phyloP scores from a whole-genome alignment of 2,797 vertebrate species.

The Trachops cirrhosus region DNA sequence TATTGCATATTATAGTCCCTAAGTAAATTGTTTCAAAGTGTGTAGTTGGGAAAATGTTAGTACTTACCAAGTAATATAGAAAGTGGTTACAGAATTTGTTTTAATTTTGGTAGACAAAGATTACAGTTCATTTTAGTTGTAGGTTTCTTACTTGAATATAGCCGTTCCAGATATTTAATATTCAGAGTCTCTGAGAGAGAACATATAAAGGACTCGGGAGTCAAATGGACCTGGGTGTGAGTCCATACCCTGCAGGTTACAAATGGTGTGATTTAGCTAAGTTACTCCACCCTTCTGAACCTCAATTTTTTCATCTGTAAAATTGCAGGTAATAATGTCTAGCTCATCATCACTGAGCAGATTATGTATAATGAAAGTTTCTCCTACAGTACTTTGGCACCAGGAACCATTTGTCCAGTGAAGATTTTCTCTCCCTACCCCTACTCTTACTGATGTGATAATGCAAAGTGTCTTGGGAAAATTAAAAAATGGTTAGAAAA shows the following conservation, averaged over 20 bases:
- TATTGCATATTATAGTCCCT: not conserved
- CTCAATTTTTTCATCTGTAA: not conserved
- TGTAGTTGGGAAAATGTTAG: not conserved
- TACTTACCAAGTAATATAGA: not conserved
- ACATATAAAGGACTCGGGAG: not conserved
- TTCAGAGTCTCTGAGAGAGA: not conserved
- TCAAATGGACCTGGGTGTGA: not conserved
- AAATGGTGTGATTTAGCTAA: not conserved
- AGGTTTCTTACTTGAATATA: not conserved
- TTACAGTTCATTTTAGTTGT: not conserved
- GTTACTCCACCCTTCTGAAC: not conserved
- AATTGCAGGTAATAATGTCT: not conserved
- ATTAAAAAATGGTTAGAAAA: not conserved
- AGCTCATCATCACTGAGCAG: not conserved
- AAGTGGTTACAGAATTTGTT: slow-evolving; percentile 20
- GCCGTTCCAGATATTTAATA: not conserved
- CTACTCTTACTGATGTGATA: too few relatives aligned
- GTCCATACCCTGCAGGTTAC: not conserved
- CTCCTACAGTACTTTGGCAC: not conserved
- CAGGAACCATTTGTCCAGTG: not conserved
- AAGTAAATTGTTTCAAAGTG: not conserved
- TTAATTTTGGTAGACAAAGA: slow-evolving; percentile 2
- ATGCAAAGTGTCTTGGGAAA: not conserved
- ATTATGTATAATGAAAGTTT: not conserved
- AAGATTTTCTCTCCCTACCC: not conserved